phyloP scores from a whole-genome alignment of 2,888 invertebrate species.

The Orthonevra nobilis region DNA sequence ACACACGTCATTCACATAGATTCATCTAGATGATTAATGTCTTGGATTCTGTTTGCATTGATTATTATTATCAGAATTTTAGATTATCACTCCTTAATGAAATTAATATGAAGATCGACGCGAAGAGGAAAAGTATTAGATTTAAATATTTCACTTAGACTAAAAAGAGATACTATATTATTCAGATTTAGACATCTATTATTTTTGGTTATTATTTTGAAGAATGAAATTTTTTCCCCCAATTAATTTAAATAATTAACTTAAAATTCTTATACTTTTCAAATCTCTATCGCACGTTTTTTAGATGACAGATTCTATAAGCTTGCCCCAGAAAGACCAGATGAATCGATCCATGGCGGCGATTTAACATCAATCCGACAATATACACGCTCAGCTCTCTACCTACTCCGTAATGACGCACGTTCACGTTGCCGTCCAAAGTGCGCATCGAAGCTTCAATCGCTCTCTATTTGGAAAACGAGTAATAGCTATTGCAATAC shows the following conservation, averaged over 20 bases:
- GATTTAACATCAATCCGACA: conserved; percentile 79
- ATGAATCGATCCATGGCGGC: conserved; percentile 83
- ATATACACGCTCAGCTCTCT: conserved; percentile 86
- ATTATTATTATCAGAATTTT: no score
- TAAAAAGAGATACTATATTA: background rate
- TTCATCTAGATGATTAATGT: no score
- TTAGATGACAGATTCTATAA: conserved; percentile 69
- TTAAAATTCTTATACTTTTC: background rate
- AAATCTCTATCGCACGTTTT: conserved; percentile 15
- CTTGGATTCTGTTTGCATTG: no score
- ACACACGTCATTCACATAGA: no score
- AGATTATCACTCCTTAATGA: no score
- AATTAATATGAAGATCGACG: no score
- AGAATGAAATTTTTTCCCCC: no score
- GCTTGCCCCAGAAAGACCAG: conserved; percentile 75
- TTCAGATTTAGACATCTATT: no score
- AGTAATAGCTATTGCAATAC: conserved; percentile 81
- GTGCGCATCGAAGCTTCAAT: conserved; percentile 81
- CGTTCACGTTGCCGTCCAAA: conserved; percentile 87
- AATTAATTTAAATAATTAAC: no score
- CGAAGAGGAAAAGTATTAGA: no score
- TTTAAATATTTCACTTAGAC: no score
- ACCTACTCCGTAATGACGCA: conserved; percentile 86
- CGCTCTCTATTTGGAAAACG: conserved; percentile 80
- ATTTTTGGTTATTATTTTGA: no score